Percentiles rank a stretch among this genome's conserved stretches.
These are phyloP conservation scores for Lagopus leucura DNA, from an alignment of 2,113 vertebrate species.

Conservation along the genomic window DNA sequence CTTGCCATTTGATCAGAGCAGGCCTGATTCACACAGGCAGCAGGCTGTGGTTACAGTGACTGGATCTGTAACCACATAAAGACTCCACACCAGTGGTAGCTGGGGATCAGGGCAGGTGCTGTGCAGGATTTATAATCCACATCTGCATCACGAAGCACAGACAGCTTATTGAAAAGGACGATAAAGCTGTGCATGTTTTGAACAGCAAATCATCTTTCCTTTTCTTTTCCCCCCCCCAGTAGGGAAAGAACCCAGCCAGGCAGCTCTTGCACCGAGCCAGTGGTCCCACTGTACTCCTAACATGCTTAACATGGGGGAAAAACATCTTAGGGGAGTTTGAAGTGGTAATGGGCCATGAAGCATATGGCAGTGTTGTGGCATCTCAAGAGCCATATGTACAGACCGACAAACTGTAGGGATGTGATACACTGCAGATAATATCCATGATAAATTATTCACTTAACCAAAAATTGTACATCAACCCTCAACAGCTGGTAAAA, in stretches of 20 bases:
- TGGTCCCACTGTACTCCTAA: conserved; percentile 30
- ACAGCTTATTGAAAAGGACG: background rate
- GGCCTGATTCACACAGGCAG: background rate
- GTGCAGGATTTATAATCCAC: background rate
- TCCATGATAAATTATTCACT: conserved; percentile 80
- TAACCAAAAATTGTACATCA: conserved; percentile 80
- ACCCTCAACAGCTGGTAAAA: conserved; percentile 76
- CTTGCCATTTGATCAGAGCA: background rate
- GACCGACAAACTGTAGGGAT: conserved; percentile 71
- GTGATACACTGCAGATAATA: conserved; percentile 76
- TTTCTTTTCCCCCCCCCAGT: background rate
- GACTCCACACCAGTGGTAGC: background rate
- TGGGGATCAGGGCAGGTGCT: conserved; percentile 26
- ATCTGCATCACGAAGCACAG: background rate
- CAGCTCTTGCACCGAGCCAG: background rate
- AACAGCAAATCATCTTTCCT: background rate
- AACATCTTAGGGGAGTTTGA: conserved; percentile 65
- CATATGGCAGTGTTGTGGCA: conserved; percentile 76
- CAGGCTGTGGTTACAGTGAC: background rate
- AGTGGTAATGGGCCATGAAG: conserved; percentile 76
- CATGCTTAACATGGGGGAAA: conserved; percentile 34
- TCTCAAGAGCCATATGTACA: conserved; percentile 75
- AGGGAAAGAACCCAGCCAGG: background rate
- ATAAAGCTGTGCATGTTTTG: background rate
- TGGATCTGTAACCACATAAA: background rate